A percentile compares a stretch with the other conserved stretches of the same genome.
Conservation (phyloP, 2,797 vertebrate species). For the Poecilia gillii region DNA sequence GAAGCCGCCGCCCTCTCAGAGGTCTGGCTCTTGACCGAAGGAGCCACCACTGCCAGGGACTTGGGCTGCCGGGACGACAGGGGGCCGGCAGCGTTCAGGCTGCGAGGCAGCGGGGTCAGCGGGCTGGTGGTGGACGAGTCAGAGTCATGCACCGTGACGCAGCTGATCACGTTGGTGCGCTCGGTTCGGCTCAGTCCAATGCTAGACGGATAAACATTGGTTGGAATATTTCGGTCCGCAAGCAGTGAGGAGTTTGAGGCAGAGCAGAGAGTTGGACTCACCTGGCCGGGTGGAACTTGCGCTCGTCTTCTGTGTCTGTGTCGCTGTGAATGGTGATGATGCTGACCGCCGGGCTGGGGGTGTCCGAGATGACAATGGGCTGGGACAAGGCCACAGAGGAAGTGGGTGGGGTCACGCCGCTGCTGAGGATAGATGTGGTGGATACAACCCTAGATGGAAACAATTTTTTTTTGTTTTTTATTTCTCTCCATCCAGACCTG, state of each 20-base stretch:
- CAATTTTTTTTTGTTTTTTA: neutral
- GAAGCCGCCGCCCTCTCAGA: conserved; percentile 73
- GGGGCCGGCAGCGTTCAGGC: conserved; percentile 67
- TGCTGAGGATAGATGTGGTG: conserved; percentile 83
- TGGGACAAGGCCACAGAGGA: conserved; percentile 84
- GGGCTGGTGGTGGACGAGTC: conserved; percentile 95
- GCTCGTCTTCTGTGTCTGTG: conserved; percentile 97
- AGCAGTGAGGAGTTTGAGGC: neutral
- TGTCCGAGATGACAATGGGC: conserved; percentile 97
- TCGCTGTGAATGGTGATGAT: conserved; percentile 99
- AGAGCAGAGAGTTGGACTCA: conserved; percentile 54
- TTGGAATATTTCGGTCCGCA: neutral
- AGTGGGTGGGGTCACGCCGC: conserved; percentile 79
- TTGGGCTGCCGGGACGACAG: conserved; percentile 80
- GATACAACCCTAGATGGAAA: conserved; percentile 69
- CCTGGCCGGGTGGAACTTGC: conserved; percentile 93
- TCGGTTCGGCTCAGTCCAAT: conserved; percentile 83
- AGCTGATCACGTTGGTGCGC: conserved; percentile 97
- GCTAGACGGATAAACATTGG: conserved; percentile 61
- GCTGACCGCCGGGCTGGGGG: conserved; percentile 95
- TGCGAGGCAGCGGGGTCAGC: conserved; percentile 85
- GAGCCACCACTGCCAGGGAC: conserved; percentile 92
- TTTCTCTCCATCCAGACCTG: neutral
- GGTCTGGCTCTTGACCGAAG: conserved; percentile 88
- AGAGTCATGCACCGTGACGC: conserved; percentile 96